Evolutionary conservation across 2,797 vertebrate species (phyloP).

Genomic region (Bryconaethiops microstoma): DNA sequence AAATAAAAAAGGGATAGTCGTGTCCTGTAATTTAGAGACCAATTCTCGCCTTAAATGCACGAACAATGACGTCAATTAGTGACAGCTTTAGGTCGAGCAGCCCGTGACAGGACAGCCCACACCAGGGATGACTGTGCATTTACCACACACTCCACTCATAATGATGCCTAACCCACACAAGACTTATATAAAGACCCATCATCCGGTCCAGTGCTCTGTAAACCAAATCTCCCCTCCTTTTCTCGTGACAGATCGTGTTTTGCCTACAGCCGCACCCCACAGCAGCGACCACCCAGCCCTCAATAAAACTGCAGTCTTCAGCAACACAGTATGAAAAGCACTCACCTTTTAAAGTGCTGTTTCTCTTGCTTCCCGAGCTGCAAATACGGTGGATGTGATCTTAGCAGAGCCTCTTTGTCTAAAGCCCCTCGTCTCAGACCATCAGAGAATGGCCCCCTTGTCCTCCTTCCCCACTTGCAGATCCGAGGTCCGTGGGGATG

Average conservation of each 20-base stretch:
- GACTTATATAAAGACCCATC: background rate
- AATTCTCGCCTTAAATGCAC: slow-evolving; percentile 1
- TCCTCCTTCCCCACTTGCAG: slow-evolving; percentile 55
- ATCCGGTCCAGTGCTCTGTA: slow-evolving; percentile 30
- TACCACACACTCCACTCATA: slow-evolving; percentile 16
- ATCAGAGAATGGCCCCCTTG: slow-evolving; percentile 40
- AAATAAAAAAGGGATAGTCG: background rate
- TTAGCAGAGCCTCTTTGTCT: slow-evolving; percentile 36
- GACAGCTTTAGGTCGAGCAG: background rate
- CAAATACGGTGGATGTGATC: slow-evolving; percentile 21
- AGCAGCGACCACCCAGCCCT: slow-evolving; percentile 63
- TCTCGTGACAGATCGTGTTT: slow-evolving; percentile 40
- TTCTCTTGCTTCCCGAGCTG: slow-evolving; percentile 52
- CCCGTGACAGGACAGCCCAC: slow-evolving; percentile 10
- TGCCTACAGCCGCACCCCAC: slow-evolving; percentile 74
- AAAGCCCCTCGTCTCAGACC: slow-evolving; percentile 45
- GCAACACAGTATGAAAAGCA: slow-evolving; percentile 31
- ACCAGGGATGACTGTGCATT: slow-evolving; percentile 59
- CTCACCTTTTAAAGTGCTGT: slow-evolving; percentile 64
- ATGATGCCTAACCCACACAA: slow-evolving; percentile 19
- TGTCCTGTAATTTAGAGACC: slow-evolving; percentile 7
- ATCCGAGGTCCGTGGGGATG: slow-evolving; percentile 17
- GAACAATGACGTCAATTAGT: slow-evolving; percentile 38
- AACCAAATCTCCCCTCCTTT: background rate
- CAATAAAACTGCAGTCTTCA: slow-evolving; percentile 59